Conservation (phyloP, 2,888 invertebrate genomes). For the Mactromeris polynyma region DNA sequence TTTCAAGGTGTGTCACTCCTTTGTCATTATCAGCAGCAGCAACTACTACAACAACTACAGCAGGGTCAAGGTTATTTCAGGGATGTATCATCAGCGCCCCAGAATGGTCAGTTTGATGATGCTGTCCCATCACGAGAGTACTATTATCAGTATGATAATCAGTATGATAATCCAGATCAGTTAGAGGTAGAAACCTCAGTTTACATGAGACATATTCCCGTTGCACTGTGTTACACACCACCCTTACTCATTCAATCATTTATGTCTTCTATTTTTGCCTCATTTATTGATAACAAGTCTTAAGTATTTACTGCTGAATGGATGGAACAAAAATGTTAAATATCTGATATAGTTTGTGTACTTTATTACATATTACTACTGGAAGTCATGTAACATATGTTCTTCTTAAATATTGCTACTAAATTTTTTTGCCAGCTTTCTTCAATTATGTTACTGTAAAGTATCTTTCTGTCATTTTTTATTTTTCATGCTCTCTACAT, state of each 20-base stretch:
- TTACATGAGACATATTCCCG: not conserved
- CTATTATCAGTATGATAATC: not conserved
- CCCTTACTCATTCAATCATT: not conserved
- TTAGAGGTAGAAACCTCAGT: constrained; percentile 4
- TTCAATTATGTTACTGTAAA: no score
- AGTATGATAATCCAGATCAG: not conserved
- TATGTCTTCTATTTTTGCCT: not conserved
- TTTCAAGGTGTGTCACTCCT: not conserved
- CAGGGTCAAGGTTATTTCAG: not conserved
- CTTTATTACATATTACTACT: no score
- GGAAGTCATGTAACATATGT: no score
- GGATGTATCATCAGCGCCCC: not conserved
- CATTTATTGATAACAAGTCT: not conserved
- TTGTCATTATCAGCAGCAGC: not conserved
- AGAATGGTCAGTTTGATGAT: constrained; percentile 10
- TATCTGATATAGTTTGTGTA: no score
- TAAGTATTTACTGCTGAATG: no score
- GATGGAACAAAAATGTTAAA: no score
- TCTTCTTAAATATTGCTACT: no score
- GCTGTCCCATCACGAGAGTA: not conserved
- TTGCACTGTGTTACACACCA: not conserved
- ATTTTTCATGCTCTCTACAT: no score
- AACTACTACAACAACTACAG: not conserved
- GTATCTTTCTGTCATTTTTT: no score
- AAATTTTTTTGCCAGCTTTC: no score